Evolutionary conservation across 2,888 invertebrate genomes (phyloP).

Genomic region (Proisotoma minuta): DNA sequence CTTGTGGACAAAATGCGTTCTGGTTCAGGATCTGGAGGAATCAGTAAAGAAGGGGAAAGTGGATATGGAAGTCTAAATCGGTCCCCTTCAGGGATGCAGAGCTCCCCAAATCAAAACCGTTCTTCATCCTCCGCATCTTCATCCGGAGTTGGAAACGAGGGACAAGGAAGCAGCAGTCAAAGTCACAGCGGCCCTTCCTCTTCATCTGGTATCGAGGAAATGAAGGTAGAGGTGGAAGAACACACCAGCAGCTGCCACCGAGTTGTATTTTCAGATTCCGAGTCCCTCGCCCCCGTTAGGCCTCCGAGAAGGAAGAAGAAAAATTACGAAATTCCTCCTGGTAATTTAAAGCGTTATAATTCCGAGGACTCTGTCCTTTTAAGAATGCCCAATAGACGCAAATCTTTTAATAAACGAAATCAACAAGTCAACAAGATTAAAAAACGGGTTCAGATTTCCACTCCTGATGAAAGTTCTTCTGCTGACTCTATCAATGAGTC

Average conservation of each 20-base stretch:
- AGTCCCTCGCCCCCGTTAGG: constrained; percentile 57
- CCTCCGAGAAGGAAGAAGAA: constrained; percentile 67
- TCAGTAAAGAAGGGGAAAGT: constrained; percentile 46
- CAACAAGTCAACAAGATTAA: constrained; percentile 35
- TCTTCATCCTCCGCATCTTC: constrained; percentile 41
- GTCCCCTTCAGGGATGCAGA: constrained; percentile 38
- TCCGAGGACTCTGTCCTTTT: constrained; percentile 45
- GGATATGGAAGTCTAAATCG: constrained; percentile 46
- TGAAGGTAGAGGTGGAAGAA: constrained; percentile 21
- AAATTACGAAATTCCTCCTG: constrained; percentile 57
- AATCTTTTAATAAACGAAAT: constrained; percentile 34
- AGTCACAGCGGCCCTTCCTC: constrained; percentile 13
- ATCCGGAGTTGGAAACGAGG: constrained; percentile 13
- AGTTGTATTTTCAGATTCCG: constrained; percentile 46
- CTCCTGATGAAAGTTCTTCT: constrained; percentile 42
- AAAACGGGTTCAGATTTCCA: constrained; percentile 46
- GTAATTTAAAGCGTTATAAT: constrained; percentile 48
- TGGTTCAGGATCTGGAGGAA: not conserved
- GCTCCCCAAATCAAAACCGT: constrained; percentile 40
- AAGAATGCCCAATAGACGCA: constrained; percentile 38
- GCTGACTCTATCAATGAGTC: constrained; percentile 39
- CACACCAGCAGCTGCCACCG: constrained; percentile 3
- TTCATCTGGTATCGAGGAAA: constrained; percentile 19
- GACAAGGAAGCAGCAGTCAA: not conserved
- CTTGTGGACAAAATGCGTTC: constrained; percentile 63